These are phyloP conservation scores for Asarcornis scutulata DNA, from an alignment of 2,113 vertebrate species.

Conservation along the genomic window DNA sequence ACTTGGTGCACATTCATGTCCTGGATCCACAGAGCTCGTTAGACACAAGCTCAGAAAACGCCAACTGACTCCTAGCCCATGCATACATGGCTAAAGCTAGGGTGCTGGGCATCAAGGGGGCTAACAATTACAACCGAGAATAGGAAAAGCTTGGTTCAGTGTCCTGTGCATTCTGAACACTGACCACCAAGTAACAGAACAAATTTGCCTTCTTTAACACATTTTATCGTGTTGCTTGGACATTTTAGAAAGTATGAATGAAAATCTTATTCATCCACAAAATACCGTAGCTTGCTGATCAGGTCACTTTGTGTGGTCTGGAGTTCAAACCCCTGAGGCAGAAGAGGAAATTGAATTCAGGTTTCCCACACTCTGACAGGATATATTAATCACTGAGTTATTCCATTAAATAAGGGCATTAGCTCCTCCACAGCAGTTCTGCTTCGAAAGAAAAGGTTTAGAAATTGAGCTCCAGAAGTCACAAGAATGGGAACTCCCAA, in stretches of 20 bases:
- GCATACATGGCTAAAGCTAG: neutral
- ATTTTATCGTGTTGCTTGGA: fast-evolving
- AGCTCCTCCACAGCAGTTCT: neutral
- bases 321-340: slow-evolving; percentile 48
- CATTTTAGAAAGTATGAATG: neutral
- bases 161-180: neutral
- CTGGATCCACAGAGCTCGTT: neutral
- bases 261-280: neutral
- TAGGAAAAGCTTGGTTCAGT: neutral
- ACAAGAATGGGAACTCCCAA: neutral
- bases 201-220: neutral
- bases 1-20: neutral
- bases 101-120: too few species aligned
- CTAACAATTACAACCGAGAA: neutral
- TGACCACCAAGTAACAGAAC: neutral
- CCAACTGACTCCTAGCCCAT: neutral
- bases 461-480: neutral
- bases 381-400: slow-evolving; percentile 34
- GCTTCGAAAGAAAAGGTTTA: neutral
- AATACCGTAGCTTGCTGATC: neutral
- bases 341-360: slow-evolving; percentile 52
- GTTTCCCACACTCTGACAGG: slow-evolving; percentile 55
- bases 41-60: neutral
- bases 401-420: slow-evolving; percentile 54
- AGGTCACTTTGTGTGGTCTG: slow-evolving; percentile 62